Evolutionary conservation across 2,888 invertebrate species (phyloP), one percentile per base, ranked within the genome.

Genomic region (Lathronympha strigana): DNA sequence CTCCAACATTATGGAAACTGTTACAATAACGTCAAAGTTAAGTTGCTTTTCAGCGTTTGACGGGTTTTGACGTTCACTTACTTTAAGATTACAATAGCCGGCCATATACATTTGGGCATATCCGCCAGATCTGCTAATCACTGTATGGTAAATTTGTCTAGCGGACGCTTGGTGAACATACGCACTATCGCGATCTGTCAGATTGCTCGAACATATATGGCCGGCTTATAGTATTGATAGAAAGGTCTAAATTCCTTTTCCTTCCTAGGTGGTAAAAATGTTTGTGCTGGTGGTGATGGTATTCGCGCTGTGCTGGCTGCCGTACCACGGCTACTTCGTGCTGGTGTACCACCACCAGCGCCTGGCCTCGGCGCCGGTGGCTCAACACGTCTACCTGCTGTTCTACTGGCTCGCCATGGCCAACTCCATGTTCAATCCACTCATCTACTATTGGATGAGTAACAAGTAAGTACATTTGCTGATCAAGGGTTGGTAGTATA

Each of bases 361-460:
- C 57, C 93, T 95, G 73, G 94, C 96, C 63, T 93, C 94, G 6
- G 93, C 93, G 2, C 93, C 94, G 19, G 95, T 96, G 80, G 95
- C 96, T 0, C 97, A 97, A 78, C 97, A 97, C 78, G 93, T 97
- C 70, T 97, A 97, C 81, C 89, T 98, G 55, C 94, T 94, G 38
- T 97, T 97, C 87, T 97, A 97, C 80, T 97, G 96, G 96, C 93
- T 98, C 61, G 97, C 97, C 9, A 98, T 98, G 97, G 96, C 97
- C 17, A 97, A 97, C 81, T 96, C 97, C 0, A 97, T 97, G 96
- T 96, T 97, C 70, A 97, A 97, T 87, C 97, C 97, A 0, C 93
- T 97, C 66, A 97, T 98, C 60, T 97, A 97, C 83, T 97, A 97
- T 80, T 97, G 97, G 96, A 97, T 98, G 97, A 97, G 97, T 82